phyloP scores from a whole-genome alignment of 2,113 vertebrate genomes.

The Eubucco bourcierii region DNA sequence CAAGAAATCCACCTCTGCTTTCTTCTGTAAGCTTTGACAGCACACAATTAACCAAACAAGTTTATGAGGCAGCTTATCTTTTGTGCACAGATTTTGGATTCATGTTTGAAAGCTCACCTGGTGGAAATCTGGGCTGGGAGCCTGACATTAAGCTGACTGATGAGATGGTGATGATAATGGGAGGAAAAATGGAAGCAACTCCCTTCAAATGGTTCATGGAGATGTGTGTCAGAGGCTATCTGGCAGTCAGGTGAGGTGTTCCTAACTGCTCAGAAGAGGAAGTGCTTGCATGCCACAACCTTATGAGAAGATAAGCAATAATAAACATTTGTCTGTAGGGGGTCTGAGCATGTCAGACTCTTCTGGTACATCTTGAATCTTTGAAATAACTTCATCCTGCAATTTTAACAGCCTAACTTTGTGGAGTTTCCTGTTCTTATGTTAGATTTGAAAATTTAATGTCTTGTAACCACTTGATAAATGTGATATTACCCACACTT shows the following conservation, averaged over 20 bases:
- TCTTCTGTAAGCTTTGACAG: neutral
- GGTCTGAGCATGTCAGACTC: neutral
- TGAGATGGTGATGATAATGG: constrained; percentile 99
- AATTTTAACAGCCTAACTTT: neutral
- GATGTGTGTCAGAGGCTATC: constrained; percentile 96
- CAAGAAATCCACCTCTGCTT: neutral
- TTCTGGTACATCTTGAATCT: neutral
- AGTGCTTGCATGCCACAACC: neutral
- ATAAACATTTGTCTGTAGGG: neutral
- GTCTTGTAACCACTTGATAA: neutral
- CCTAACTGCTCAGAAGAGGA: neutral
- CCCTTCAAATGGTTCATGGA: constrained; percentile 99
- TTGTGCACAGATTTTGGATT: constrained; percentile 90
- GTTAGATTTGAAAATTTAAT: neutral
- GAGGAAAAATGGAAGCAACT: constrained; percentile 98
- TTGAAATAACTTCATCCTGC: neutral
- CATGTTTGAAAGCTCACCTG: constrained; percentile 98
- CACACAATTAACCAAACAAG: neutral
- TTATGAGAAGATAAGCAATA: neutral
- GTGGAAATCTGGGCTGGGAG: constrained; percentile 96
- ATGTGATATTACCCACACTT: neutral
- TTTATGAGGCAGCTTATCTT: constrained; percentile 24
- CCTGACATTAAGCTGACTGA: constrained; percentile 97
- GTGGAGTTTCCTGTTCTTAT: neutral
- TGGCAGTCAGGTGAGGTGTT: constrained; percentile 89